A percentile compares a stretch with the other conserved stretches of the same genome.
These are phyloP conservation scores for Atopsyche davidsoni DNA, from an alignment of 1,140 invertebrate species.

Conservation along the genomic window DNA sequence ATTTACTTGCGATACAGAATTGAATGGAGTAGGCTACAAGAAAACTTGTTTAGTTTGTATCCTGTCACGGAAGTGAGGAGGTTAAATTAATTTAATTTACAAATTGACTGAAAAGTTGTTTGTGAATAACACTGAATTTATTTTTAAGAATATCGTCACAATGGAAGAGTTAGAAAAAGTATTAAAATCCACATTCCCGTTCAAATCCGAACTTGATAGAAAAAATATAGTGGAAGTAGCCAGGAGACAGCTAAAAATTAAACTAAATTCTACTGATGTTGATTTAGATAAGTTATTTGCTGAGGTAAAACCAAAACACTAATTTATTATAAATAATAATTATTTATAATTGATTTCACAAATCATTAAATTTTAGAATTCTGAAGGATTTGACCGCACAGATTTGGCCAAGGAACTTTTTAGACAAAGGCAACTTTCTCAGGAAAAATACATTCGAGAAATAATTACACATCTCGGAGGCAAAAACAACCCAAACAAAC, in stretches of 20 bases:
- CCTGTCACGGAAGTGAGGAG: too few species aligned
- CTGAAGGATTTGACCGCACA: slow-evolving; percentile 43
- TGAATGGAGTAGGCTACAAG: slow-evolving; percentile 36
- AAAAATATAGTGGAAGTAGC: slow-evolving; percentile 42
- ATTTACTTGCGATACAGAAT: slow-evolving; percentile 39
- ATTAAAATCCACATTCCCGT: slow-evolving; percentile 36
- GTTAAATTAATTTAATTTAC: too few species aligned
- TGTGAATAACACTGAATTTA: too few species aligned
- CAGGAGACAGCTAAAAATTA: slow-evolving; percentile 44
- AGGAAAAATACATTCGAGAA: slow-evolving; percentile 44
- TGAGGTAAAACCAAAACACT: slow-evolving; percentile 37
- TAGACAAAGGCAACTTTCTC: slow-evolving; percentile 40
- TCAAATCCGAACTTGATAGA: slow-evolving; percentile 47
- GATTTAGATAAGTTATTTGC: slow-evolving; percentile 43
- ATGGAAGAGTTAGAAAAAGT: slow-evolving; percentile 43
- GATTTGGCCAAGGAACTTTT: slow-evolving; percentile 42
- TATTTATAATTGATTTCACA: slow-evolving; percentile 3
- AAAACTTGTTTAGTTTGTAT: slow-evolving; percentile 34
- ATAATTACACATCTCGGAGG: slow-evolving; percentile 38
- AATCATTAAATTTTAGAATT: slow-evolving; percentile 33
- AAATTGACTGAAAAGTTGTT: too few species aligned
- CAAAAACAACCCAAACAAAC: slow-evolving; percentile 29
- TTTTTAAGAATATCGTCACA: slow-evolving; percentile 35
- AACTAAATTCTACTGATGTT: slow-evolving; percentile 38
- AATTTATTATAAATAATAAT: too few species aligned